Evolutionary conservation across 2,113 vertebrate species (phyloP), one percentile per base, ranked within the genome.

Genomic region (Gopherus flavomarginatus): DNA sequence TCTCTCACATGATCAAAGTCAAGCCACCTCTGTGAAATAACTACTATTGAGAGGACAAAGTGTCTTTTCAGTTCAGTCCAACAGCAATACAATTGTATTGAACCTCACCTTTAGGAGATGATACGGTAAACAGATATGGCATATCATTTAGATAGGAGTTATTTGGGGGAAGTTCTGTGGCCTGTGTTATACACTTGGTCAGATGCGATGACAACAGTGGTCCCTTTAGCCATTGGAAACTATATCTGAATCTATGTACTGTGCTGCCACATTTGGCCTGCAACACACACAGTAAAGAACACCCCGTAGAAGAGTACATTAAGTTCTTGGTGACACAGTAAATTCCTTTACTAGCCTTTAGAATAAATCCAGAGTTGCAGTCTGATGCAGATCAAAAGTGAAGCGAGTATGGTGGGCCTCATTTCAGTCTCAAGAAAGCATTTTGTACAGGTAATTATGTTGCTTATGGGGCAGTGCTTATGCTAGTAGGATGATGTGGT

Each of bases 1-100:
- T 88, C 90, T 92, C 79, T 96, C 90, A 92, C 1, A 29, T 57
- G 86, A 83, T 47, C 81, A 38, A 96, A 95, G 82, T 87, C 79
- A 93, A 96, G 57, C 26, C 22, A 92, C n/a, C 31, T 97, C 79
- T 81, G 79, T 86, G 89, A 96, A 95, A 88, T 92, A 92, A 92
- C 9, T 86, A 88, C 89, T 57, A 16, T 29, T 42, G 78, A 93
- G 50, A 94, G 50, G 83, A 0, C 0, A 77, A 83, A 96, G 29
- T 44, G 17, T 11, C 47, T 95, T 81, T 92, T 59, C 91, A 93
- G 10, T 24, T 89, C 56, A 87, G 82, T 90, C 54, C 27, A 85
- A 82, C 16, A 94, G 27, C 57, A 94, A 80, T 93, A n/a, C 81
- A 56, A 53, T 1, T 2, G 35, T 72, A 56, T 26, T 69, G 1